phyloP scores from a whole-genome alignment of 2,113 vertebrate genomes.

The Gasterosteus aculeatus region DNA sequence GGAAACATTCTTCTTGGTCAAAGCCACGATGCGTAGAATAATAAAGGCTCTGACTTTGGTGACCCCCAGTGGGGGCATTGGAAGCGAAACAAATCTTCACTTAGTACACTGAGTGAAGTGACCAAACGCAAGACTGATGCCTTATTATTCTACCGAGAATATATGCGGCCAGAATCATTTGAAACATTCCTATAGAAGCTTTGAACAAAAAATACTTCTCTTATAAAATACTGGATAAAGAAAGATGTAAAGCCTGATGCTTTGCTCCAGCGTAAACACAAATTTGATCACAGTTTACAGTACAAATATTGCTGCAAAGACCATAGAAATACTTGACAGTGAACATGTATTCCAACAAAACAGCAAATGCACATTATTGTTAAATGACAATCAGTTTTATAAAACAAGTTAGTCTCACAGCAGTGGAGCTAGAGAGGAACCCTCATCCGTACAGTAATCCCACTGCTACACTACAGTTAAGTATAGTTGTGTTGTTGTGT shows the following conservation, averaged over 20 bases:
- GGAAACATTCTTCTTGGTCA: not conserved
- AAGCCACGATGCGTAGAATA: not conserved
- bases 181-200: not conserved
- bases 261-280: not conserved
- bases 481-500: slow-evolving; percentile 39
- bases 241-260: not conserved
- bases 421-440: not conserved
- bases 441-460: slow-evolving; percentile 28
- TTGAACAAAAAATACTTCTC: no score
- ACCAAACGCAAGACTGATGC: not conserved
- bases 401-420: not conserved
- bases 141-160: not conserved
- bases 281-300: not conserved
- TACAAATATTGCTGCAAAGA: not conserved
- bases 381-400: slow-evolving; percentile 4
- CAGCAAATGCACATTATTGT: not conserved
- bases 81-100: not conserved
- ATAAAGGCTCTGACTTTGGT: not conserved
- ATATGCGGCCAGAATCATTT: not conserved
- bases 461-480: slow-evolving; percentile 46
- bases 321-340: not conserved
- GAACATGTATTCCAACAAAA: not conserved
- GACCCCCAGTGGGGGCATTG: not conserved
- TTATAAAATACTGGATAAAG: not conserved
- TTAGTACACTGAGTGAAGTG: not conserved